A percentile compares a stretch with the other conserved stretches of the same genome.
Evolutionary conservation across 2,888 invertebrate genomes (phyloP).

Genomic region (Polietes domitor): DNA sequence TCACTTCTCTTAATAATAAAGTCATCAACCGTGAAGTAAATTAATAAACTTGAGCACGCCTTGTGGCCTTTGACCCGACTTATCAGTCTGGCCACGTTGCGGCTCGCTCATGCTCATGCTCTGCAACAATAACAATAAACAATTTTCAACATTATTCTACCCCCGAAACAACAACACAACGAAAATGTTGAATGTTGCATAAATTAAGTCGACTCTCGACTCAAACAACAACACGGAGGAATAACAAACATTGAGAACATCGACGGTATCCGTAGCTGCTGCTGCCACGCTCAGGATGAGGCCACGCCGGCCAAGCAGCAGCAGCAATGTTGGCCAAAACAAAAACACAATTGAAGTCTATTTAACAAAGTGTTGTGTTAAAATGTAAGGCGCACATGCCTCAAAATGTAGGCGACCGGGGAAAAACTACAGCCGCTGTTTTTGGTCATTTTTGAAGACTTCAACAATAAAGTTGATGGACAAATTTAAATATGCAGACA

Average conservation of each 20-base stretch:
- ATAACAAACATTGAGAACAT: background rate
- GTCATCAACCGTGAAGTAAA: no score
- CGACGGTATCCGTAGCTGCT: background rate
- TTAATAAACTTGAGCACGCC: no score
- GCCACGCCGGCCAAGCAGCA: conserved; percentile 11
- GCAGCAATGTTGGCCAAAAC: conserved; percentile 42
- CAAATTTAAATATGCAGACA: conserved; percentile 68
- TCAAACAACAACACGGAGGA: background rate
- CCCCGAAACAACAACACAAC: conserved; percentile 24
- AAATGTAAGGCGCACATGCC: conserved; percentile 58
- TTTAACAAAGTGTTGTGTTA: conserved; percentile 55
- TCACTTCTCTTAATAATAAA: no score
- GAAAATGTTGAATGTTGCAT: conserved; percentile 57
- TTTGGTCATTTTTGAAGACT: conserved; percentile 20
- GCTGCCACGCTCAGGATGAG: background rate
- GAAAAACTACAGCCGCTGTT: background rate
- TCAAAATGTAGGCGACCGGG: conserved; percentile 62
- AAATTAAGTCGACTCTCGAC: conserved; percentile 59
- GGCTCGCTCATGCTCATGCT: background rate
- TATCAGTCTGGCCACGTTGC: background rate
- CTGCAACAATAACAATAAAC: conserved; percentile 11
- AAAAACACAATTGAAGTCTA: conserved; percentile 45
- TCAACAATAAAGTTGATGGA: conserved; percentile 64
- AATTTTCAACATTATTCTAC: conserved; percentile 47
- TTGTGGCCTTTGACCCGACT: background rate